Conservation (phyloP, 2,113 vertebrate genomes). For the Mirza zaza region DNA sequence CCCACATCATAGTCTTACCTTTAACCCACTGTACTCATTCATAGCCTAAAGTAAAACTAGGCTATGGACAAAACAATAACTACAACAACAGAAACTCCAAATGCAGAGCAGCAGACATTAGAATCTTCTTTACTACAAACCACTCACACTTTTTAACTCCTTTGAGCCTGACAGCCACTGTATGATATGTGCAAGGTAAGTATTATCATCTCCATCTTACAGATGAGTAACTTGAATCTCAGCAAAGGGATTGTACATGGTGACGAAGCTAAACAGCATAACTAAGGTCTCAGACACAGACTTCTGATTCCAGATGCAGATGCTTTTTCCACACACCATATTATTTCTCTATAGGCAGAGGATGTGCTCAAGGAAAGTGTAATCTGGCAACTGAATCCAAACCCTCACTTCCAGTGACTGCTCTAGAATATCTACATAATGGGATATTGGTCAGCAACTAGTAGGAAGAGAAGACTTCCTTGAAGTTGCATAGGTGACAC, state of each 20-base stretch:
- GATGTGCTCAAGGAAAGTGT: not conserved
- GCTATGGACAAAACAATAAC: not conserved
- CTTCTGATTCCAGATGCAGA: not conserved
- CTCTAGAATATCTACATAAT: not conserved
- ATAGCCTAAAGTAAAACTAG: not conserved
- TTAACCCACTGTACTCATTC: not conserved
- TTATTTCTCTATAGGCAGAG: not conserved
- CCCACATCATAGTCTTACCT: not conserved
- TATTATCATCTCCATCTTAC: not conserved
- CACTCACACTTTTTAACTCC: not conserved
- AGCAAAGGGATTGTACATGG: not conserved
- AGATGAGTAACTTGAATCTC: not conserved
- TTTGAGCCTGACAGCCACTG: not conserved
- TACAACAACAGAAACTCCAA: not conserved
- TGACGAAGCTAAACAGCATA: not conserved
- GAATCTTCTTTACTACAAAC: not conserved
- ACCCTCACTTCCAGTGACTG: not conserved
- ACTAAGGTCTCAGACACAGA: not conserved
- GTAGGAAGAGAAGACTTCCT: not conserved
- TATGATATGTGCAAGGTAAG: not conserved
- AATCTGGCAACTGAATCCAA: not conserved
- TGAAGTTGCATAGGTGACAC: not conserved
- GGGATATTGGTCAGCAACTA: accelerated
- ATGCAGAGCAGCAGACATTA: accelerated
- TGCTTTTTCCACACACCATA: not conserved